phyloP scores from a whole-genome alignment of 2,113 vertebrate genomes.

The Chitala chitala region DNA sequence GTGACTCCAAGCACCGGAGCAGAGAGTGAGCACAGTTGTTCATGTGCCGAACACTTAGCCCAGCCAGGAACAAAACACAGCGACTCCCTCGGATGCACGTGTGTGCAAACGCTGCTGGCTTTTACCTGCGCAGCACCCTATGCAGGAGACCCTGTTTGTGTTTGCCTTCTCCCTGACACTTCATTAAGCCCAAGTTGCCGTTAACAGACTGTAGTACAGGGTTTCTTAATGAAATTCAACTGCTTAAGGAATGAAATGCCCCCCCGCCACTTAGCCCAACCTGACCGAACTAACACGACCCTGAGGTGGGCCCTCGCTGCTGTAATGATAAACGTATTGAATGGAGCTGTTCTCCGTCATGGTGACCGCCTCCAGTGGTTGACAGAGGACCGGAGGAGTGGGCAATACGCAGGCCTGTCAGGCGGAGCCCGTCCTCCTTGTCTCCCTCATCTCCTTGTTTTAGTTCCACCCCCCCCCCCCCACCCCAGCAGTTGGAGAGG shows the following conservation, averaged over 20 bases:
- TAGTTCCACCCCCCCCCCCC: slow-evolving; percentile 12
- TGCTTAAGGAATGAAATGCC: slow-evolving; percentile 51
- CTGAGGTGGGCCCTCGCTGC: slow-evolving; percentile 46
- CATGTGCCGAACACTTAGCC: too few species aligned
- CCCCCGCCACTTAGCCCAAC: slow-evolving; percentile 11
- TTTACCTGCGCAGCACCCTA: slow-evolving; percentile 13
- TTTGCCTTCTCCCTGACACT: slow-evolving; percentile 41
- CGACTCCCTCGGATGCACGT: too few species aligned
- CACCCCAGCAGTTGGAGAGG: too few species aligned
- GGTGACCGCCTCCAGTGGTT: neutral
- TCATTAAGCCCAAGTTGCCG: slow-evolving; percentile 47
- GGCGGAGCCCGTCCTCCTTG: slow-evolving; percentile 7
- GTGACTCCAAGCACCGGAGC: too few species aligned
- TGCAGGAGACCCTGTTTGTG: slow-evolving; percentile 21
- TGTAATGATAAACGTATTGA: slow-evolving; percentile 59
- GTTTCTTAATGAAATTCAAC: slow-evolving; percentile 56
- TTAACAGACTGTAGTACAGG: slow-evolving; percentile 47
- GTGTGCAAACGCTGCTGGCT: neutral
- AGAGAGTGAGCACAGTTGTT: neutral
- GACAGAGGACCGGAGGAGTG: slow-evolving; percentile 36
- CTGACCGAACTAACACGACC: slow-evolving; percentile 48
- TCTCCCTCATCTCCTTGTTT: too few species aligned
- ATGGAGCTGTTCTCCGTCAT: slow-evolving; percentile 53
- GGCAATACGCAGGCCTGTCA: slow-evolving; percentile 42
- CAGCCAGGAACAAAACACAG: too few species aligned